A percentile compares a stretch with the other conserved stretches of the same genome.
Conservation (phyloP, 2,888 invertebrate species). For the Exephanes ischioxanthus region DNA sequence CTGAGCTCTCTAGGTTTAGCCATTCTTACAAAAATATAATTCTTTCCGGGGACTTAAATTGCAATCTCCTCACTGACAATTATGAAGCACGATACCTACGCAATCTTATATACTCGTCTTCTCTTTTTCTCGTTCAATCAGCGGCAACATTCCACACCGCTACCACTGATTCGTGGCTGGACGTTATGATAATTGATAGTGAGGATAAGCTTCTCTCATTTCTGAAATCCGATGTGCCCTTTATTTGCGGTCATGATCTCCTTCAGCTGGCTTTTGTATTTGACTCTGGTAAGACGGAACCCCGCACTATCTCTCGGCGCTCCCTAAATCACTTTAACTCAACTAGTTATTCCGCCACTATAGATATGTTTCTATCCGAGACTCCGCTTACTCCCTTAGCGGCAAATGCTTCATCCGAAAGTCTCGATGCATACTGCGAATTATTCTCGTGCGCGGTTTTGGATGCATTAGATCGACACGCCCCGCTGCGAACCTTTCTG, state of each 20-base stretch:
- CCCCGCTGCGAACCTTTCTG: no score
- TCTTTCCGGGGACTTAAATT: neutral
- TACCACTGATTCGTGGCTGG: neutral
- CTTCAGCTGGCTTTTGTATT: neutral
- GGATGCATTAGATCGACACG: no score
- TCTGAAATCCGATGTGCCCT: no score
- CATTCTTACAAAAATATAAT: neutral
- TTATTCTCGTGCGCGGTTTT: neutral
- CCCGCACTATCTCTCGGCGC: neutral
- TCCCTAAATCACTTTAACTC: neutral
- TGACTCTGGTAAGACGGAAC: neutral
- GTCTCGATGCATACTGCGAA: neutral
- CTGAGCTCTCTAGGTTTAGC: no score
- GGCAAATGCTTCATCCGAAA: neutral
- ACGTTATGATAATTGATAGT: constrained; percentile 1
- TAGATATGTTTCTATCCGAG: neutral
- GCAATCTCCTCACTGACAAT: neutral
- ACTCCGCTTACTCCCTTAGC: neutral
- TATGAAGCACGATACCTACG: neutral
- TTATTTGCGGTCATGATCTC: no score
- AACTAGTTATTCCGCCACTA: neutral
- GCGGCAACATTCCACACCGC: constrained; percentile 16
- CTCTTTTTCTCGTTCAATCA: neutral
- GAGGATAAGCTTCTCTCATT: no score
- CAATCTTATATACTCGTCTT: neutral